These are phyloP conservation scores for Caenorhabditis tropicalis DNA, from an alignment of 1,140 invertebrate genomes.

Conservation along the genomic window DNA sequence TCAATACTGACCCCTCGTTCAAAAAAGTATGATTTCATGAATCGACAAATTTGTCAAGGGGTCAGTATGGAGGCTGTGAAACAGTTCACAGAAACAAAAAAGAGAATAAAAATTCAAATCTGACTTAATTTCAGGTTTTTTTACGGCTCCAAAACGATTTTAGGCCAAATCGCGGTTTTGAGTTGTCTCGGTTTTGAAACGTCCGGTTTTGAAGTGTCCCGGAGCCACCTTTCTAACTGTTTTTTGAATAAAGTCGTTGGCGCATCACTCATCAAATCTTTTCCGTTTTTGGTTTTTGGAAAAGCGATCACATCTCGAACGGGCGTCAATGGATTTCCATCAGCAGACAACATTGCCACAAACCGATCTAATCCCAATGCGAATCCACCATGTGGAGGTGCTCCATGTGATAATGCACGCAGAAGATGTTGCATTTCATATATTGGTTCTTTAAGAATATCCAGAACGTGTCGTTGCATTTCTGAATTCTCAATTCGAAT, in stretches of 20 bases:
- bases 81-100: too few species aligned
- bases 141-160: too few species aligned
- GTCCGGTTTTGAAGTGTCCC: too few species aligned
- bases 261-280: slow-evolving; percentile 85
- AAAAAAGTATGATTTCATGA: too few species aligned
- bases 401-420: slow-evolving; percentile 85
- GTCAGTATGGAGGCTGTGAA: too few species aligned
- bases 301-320: slow-evolving; percentile 93
- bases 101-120: too few species aligned
- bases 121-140: too few species aligned
- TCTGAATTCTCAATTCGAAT: slow-evolving; percentile 87
- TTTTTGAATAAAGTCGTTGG: slow-evolving; percentile 80
- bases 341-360: slow-evolving; percentile 60
- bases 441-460: slow-evolving; percentile 59
- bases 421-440: slow-evolving; percentile 79
- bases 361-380: slow-evolving; percentile 80
- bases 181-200: too few species aligned
- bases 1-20: too few species aligned
- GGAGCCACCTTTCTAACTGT: slow-evolving; percentile 64
- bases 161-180: too few species aligned
- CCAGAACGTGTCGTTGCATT: slow-evolving; percentile 80
- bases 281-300: slow-evolving; percentile 88
- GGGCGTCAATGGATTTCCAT: slow-evolving; percentile 74
- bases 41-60: too few species aligned
- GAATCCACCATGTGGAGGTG: slow-evolving; percentile 97